Base-by-base conservation (phyloP, 2,888 invertebrate genomes). In the Megaustenia siamemsis region DNA sequence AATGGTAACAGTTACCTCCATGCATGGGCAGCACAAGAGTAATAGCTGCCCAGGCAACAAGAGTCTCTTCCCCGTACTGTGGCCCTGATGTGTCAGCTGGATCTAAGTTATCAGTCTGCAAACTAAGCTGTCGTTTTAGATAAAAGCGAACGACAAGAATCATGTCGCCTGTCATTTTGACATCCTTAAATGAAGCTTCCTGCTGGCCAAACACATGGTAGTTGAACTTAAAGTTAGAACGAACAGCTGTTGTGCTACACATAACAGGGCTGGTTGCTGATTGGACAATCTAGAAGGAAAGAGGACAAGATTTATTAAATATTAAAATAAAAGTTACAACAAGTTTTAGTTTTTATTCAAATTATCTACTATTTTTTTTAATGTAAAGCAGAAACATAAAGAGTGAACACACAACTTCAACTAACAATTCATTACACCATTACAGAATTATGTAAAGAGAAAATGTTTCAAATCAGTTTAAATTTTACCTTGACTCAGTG, bases 131-230 rank as follows among this genome's bases (percentile, higher is more conserved):
- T 83, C 88, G 88, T 81, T 90, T 90, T 63, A 93, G 89, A 88
- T 93, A 93, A 84, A 93, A 89, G 38, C 93, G 88, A n/a, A 89
- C 91, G 10, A 93, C 90, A 45, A 93, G 86, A 56, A 93, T 83
- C 90, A 92, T 91, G 86, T 93, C 93, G 32, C 91, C 90, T 68
- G 90, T 89, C 85, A 92, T 85, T n/a, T 90, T 89, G 24, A 93
- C 91, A 71, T 91, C 91, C 76, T 90, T 88, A 87, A 93, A 93
- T 15, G 89, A 88, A 28, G 93, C 92, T 84, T 93, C 93, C 85
- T 93, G 93, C 88, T 92, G 92, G n/a, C 93, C 93, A 84, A 93
- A 93, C 28, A 93, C 89, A 86, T 93, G 93, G 88, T 93, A 93
- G 84, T 90, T 88, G 87, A 90, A 89, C 83, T 91, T 90, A 87